These are phyloP conservation scores for Zele albiditarsus DNA, from an alignment of 2,888 invertebrate species.

Conservation along the genomic window DNA sequence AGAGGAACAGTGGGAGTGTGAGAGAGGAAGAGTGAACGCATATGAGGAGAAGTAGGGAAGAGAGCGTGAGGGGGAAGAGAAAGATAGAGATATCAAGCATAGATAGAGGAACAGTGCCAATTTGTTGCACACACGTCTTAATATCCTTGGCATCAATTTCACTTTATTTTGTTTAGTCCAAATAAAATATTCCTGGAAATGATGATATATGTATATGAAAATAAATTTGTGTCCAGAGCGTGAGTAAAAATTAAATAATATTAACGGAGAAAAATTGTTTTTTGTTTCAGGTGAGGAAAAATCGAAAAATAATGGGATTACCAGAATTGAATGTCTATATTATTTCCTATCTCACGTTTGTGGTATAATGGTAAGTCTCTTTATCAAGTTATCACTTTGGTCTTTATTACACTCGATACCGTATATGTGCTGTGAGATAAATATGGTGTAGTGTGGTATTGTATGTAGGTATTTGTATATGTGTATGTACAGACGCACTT, in stretches of 20 bases:
- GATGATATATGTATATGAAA: not conserved
- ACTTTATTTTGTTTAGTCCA: not conserved
- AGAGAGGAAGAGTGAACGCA: slow-evolving; percentile 20
- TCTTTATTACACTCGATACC: not conserved
- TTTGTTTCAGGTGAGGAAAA: slow-evolving; percentile 36
- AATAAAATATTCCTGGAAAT: not conserved
- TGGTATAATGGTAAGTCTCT: not conserved
- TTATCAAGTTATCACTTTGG: not conserved
- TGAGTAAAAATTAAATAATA: not conserved
- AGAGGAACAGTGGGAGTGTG: not conserved
- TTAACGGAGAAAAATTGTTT: slow-evolving; percentile 13
- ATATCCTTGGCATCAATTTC: slow-evolving; percentile 11
- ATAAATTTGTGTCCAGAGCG: not conserved
- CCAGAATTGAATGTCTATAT: not conserved
- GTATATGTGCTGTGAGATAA: not conserved
- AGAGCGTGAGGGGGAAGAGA: not conserved
- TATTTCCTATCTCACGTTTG: not conserved
- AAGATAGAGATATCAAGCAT: not conserved
- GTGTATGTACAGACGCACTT: not conserved
- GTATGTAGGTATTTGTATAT: not conserved
- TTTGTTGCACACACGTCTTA: slow-evolving; percentile 4
- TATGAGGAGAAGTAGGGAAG: not conserved
- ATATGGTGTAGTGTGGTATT: not conserved
- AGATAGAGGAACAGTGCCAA: not conserved
- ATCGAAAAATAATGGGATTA: not conserved